Base-by-base conservation (phyloP, 2,888 invertebrate genomes). In the Zygogramma bicolorata region DNA sequence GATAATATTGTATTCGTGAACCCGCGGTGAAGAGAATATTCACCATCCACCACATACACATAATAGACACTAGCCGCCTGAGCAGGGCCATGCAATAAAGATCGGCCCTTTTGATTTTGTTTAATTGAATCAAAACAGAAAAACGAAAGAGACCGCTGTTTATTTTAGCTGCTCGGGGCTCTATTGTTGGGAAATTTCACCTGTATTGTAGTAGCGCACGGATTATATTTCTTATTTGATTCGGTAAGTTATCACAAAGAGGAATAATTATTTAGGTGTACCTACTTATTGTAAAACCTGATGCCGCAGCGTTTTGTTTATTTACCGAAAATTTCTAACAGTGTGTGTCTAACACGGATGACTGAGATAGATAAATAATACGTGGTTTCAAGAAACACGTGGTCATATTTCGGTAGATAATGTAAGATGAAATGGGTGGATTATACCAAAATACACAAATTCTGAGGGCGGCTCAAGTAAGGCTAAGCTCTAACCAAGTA, bases 211-310 rank as follows among this genome's bases (percentile, higher is more conserved):
- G 65, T 31, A 7, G 58, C 46, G 42, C 58, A 60, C 15, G 73
- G 65, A 73, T 73, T 70, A 73, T 70, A 70, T 73, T 73, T 70
- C 75, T 65, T 75, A 74, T 75, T 73, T 75, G 69, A 75, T 73
- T 75, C 74, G 73, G 76, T 65, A 66, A 40, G 53, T 61, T 69
- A 67, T 59, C 62, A 61, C 68, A 69, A 74, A 76, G 69, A 61
- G 68, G 59, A 67, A 62, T 61, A 62, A 71, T 71, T 69, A 70
- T 74, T 66, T 65, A 61, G 66, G 76, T 46, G 46, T 46, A 63
- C 53, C 53, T 8, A 53, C 53, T 53, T 53, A 53, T 53, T 53
- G 53, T 53, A 53, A 25, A 25, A 53, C 53, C n/a, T 7, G 53
- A 27, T 53, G 53, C 29, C 46, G 27, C 63, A 29, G 29, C 63